Conservation (phyloP, 2,888 invertebrate genomes). For the Plemyria rubiginata region DNA sequence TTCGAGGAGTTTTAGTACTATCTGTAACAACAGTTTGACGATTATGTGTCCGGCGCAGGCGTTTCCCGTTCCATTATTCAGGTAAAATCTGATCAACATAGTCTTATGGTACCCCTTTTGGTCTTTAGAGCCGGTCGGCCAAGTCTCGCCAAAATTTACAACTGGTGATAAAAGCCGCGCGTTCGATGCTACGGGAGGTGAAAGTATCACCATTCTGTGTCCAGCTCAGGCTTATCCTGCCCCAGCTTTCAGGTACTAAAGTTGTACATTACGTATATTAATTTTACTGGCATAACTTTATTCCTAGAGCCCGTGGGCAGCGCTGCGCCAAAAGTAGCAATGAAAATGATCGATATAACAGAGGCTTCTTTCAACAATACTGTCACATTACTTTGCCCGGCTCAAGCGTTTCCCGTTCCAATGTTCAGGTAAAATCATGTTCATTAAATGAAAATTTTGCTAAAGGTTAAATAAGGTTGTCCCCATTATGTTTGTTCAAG, state of each 20-base stretch:
- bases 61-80: constrained; percentile 89
- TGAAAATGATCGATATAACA: constrained; percentile 80
- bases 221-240: constrained; percentile 92
- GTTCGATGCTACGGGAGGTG: constrained; percentile 83
- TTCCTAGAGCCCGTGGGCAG: constrained; percentile 89
- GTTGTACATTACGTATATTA: constrained; percentile 21
- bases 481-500: neutral
- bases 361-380: constrained; percentile 65
- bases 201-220: constrained; percentile 86
- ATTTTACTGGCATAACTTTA: constrained; percentile 25
- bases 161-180: constrained; percentile 87
- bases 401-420: constrained; percentile 86
- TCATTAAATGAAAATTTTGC: neutral
- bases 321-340: constrained; percentile 87
- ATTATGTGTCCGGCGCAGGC: constrained; percentile 91
- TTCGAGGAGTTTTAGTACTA: constrained; percentile 85
- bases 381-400: constrained; percentile 80
- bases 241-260: constrained; percentile 85
- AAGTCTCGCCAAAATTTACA: constrained; percentile 88
- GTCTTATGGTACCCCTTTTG: constrained; percentile 32
- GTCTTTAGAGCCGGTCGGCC: constrained; percentile 87
- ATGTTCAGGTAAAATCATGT: constrained; percentile 85
- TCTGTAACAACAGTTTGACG: constrained; percentile 82
- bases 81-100: constrained; percentile 75
- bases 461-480: neutral